phyloP scores from a whole-genome alignment of 1,140 invertebrate genomes.

The Cataglyphis hispanica region DNA sequence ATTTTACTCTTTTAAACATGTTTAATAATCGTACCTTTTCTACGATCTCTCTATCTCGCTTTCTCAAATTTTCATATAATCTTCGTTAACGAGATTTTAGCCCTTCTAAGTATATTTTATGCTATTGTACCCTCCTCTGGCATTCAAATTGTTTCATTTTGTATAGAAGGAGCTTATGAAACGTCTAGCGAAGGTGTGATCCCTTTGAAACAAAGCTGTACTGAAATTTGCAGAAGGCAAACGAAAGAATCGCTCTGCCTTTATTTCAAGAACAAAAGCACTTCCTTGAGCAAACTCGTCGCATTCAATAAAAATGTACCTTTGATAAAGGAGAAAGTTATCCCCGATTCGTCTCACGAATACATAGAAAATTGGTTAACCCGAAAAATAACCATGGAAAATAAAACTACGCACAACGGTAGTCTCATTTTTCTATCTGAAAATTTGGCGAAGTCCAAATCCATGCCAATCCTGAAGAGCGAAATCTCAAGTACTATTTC shows the following conservation, averaged over 20 bases:
- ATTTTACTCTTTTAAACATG: background rate
- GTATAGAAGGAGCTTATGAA: conserved; percentile 71
- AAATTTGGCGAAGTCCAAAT: conserved; percentile 48
- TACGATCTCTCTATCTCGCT: background rate
- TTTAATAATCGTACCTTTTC: background rate
- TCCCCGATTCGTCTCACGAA: background rate
- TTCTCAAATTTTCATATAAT: background rate
- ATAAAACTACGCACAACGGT: background rate
- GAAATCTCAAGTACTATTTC: background rate
- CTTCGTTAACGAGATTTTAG: background rate
- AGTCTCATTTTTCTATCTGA: background rate
- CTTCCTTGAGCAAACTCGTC: background rate
- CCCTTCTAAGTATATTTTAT: background rate
- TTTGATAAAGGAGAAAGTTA: conserved; percentile 29
- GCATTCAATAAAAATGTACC: conserved; percentile 4
- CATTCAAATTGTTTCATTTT: background rate
- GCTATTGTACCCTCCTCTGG: background rate
- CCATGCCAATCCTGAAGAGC: conserved; percentile 56
- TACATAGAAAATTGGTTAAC: conserved; percentile 13
- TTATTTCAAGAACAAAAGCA: conserved; percentile 11
- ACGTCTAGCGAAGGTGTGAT: conserved; percentile 74
- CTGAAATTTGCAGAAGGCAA: background rate
- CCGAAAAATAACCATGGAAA: background rate
- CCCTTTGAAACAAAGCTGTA: conserved; percentile 18
- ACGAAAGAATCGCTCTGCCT: background rate